Percentiles rank a stretch among this genome's conserved stretches.
These are phyloP conservation scores for Austrofundulus limnaeus DNA, from an alignment of 2,113 vertebrate species.

Conservation along the genomic window DNA sequence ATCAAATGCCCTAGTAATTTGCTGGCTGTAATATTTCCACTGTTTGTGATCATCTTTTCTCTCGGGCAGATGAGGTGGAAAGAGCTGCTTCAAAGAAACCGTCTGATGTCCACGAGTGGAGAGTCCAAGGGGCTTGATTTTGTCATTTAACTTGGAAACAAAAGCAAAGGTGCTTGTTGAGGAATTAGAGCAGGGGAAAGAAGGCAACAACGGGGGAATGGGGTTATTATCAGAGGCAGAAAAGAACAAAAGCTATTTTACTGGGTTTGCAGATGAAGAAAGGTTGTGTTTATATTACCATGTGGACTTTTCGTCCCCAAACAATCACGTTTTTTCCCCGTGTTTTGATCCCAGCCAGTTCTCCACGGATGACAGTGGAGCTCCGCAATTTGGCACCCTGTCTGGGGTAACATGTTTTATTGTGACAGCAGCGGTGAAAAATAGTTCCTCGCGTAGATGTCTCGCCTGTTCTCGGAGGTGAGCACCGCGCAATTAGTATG, in stretches of 20 bases:
- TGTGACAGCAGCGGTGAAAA: slow-evolving; percentile 45
- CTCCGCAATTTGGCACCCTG: slow-evolving; percentile 36
- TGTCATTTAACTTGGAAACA: slow-evolving; percentile 54
- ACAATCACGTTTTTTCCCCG: slow-evolving; percentile 58
- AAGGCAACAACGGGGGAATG: slow-evolving; percentile 32
- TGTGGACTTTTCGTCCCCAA: slow-evolving; percentile 59
- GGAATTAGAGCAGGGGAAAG: slow-evolving; percentile 43
- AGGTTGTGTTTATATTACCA: slow-evolving; percentile 45
- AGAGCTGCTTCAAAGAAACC: slow-evolving; percentile 37
- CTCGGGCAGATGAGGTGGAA: slow-evolving; percentile 48
- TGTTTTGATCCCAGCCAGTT: slow-evolving; percentile 59
- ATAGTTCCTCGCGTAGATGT: slow-evolving; percentile 33
- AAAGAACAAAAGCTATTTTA: slow-evolving; percentile 37
- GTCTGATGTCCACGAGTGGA: slow-evolving; percentile 34
- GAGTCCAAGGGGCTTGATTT: slow-evolving; percentile 36
- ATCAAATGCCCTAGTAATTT: slow-evolving; percentile 10
- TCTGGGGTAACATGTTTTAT: slow-evolving; percentile 55
- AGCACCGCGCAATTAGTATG: slow-evolving; percentile 70
- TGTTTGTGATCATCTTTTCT: slow-evolving; percentile 57
- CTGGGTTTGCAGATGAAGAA: slow-evolving; percentile 33
- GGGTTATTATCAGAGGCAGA: slow-evolving; percentile 26
- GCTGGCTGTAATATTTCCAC: slow-evolving; percentile 50
- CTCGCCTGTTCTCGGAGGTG: slow-evolving; percentile 58
- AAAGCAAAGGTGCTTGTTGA: slow-evolving; percentile 49
- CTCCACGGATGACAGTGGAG: slow-evolving; percentile 45